Percentiles rank a stretch among this genome's conserved stretches.
Conservation (phyloP, 2,797 vertebrate species). For the Thaleichthys pacificus region DNA sequence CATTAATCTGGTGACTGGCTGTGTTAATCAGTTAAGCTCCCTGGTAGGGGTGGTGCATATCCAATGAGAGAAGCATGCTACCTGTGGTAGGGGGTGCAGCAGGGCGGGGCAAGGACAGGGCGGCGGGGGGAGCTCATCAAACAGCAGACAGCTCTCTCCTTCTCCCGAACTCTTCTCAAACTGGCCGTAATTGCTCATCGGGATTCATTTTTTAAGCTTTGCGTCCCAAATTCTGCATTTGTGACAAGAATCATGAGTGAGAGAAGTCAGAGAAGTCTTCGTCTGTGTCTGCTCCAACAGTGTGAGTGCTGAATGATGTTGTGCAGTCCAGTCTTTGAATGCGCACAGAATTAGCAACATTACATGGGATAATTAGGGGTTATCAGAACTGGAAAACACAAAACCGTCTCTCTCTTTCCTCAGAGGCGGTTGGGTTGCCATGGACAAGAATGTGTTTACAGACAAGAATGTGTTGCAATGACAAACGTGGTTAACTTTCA, state of each 20-base stretch:
- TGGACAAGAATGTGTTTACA: neutral
- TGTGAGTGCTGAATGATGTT: too few species aligned
- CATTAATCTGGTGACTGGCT: conserved; percentile 62
- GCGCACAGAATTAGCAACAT: neutral
- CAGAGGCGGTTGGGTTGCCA: neutral
- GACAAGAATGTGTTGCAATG: conserved; percentile 11
- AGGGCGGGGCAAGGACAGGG: conserved; percentile 32
- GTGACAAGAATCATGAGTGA: too few species aligned
- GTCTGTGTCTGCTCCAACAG: too few species aligned
- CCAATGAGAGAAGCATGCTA: conserved; percentile 36
- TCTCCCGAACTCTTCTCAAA: too few species aligned
- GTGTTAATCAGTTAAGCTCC: conserved; percentile 63
- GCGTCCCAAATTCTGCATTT: too few species aligned
- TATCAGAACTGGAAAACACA: neutral
- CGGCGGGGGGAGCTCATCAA: conserved; percentile 9
- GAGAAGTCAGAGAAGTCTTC: too few species aligned
- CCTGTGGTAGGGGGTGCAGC: conserved; percentile 20
- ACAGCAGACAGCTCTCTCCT: neutral
- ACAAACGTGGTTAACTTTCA: conserved; percentile 12
- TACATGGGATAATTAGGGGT: neutral
- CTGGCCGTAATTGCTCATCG: too few species aligned
- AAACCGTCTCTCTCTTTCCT: neutral
- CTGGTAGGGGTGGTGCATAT: conserved; percentile 47
- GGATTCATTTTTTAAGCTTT: too few species aligned
- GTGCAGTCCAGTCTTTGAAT: neutral